Evolutionary conservation across 2,113 vertebrate genomes (phyloP).

Genomic region (Aptenodytes patagonicus): DNA sequence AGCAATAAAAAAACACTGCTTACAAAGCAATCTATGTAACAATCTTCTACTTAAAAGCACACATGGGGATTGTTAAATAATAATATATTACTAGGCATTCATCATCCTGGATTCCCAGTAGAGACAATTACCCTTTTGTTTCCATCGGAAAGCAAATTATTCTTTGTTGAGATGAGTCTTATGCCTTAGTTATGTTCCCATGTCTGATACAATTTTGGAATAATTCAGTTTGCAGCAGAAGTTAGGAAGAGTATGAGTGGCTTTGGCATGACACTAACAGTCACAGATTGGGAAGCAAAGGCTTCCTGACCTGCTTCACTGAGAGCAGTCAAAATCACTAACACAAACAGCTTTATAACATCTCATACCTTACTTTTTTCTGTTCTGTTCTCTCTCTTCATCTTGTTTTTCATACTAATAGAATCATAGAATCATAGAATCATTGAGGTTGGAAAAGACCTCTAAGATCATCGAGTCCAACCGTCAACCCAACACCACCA

Average conservation of each 20-base stretch:
- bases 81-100: neutral
- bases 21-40: neutral
- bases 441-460: no score
- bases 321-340: neutral
- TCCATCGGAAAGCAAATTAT: neutral
- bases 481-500: no score
- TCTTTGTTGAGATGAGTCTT: neutral
- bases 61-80: slow-evolving; percentile 13
- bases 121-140: slow-evolving; percentile 40
- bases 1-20: slow-evolving; percentile 40
- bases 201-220: neutral
- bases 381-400: neutral
- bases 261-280: neutral
- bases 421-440: no score
- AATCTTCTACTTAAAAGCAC: slow-evolving; percentile 36
- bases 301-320: neutral
- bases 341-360: neutral
- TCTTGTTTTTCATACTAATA: neutral
- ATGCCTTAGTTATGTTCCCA: neutral
- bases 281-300: neutral
- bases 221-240: neutral
- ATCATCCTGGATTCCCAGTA: slow-evolving; percentile 13
- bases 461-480: no score
- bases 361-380: neutral
- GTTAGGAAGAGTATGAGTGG: neutral